Conservation (phyloP, 2,888 invertebrate genomes). For the Gandaritis pyraliata region DNA sequence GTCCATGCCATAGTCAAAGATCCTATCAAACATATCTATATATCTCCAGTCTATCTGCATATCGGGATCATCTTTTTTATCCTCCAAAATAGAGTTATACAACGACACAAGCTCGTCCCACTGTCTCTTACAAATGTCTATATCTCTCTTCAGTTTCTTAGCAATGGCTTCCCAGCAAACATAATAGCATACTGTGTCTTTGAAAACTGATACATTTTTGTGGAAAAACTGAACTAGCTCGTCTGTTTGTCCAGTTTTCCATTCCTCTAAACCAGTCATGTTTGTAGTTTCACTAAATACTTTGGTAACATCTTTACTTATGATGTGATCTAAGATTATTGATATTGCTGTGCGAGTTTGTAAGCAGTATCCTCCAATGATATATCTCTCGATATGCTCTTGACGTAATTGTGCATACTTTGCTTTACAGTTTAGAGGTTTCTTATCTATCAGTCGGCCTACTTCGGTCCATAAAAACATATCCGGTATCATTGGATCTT, state of each 20-base stretch:
- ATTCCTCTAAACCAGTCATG: slow-evolving; percentile 43
- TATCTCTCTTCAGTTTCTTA: slow-evolving; percentile 52
- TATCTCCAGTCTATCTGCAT: slow-evolving; percentile 77
- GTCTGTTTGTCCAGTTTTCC: slow-evolving; percentile 60
- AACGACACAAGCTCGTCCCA: slow-evolving; percentile 66
- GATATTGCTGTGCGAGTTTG: slow-evolving; percentile 58
- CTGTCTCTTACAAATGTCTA: slow-evolving; percentile 58
- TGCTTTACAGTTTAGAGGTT: slow-evolving; percentile 60
- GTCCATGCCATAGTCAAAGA: slow-evolving; percentile 79
- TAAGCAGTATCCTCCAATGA: slow-evolving; percentile 59
- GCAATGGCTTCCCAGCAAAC: slow-evolving; percentile 68
- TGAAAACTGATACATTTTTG: slow-evolving; percentile 68
- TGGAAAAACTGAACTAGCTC: slow-evolving; percentile 67
- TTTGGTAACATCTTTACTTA: slow-evolving; percentile 61
- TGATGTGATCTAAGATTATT: slow-evolving; percentile 71
- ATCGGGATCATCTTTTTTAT: slow-evolving; percentile 74
- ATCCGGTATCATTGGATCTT: slow-evolving; percentile 71
- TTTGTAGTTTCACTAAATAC: slow-evolving; percentile 45
- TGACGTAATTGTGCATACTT: slow-evolving; percentile 59
- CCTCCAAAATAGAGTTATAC: slow-evolving; percentile 66
- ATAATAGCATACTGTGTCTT: slow-evolving; percentile 68
- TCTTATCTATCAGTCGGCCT: slow-evolving; percentile 66
- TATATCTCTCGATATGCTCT: slow-evolving; percentile 61
- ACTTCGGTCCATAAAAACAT: slow-evolving; percentile 76
- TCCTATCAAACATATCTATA: slow-evolving; percentile 74